Evolutionary conservation across 1,140 invertebrate genomes (phyloP), one percentile per base, ranked within the genome.

Genomic region (Helicoverpa armigera): DNA sequence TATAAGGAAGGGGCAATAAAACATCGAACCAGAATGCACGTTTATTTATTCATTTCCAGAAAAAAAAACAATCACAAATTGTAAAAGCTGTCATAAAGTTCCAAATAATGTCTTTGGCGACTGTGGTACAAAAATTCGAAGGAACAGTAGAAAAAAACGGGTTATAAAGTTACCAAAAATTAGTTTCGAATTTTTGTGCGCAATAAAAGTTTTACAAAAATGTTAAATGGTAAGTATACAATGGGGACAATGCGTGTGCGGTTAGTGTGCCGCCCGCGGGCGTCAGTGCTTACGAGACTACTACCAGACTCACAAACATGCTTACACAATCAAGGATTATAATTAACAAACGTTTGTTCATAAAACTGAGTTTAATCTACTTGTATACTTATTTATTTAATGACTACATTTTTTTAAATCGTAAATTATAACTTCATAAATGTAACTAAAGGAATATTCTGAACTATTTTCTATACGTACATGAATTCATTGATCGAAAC

Each of bases 271-370:
- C 50, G 87, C 76, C 43, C 2, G 0, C 2, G 3, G 31, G 63
- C 35, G 87, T 83, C 84, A 87, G 84, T 77, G 85, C 84, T 83
- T 81, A 70, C 87, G 83, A 63, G 61, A 35, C 14, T 35, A 35
- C 61, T 63, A 72, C 69, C 50, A n/a, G 29, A 35, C 23, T 65
- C 23, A 83, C 84, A 82, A 81, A 85, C 77, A 87, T 88, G 82
- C 63, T 69, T 70, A 83, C 85, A 88, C 75, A 35, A 77, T 86
- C 87, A 85, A 88, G 54, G 87, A 89, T 88, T 93, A 92, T 86
- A 90, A 89, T 87, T 91, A 89, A 72, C 23, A 89, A 85, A 92
- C 82, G 87, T 90, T 90, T 92, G 89, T 90, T 92, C 90, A 89
- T 87, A 86, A 90, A 89, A 83, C 84, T 84, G 87, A 91, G 84